These are phyloP conservation scores for Candoia aspera DNA, from an alignment of 2,113 vertebrate genomes.

Conservation along the genomic window DNA sequence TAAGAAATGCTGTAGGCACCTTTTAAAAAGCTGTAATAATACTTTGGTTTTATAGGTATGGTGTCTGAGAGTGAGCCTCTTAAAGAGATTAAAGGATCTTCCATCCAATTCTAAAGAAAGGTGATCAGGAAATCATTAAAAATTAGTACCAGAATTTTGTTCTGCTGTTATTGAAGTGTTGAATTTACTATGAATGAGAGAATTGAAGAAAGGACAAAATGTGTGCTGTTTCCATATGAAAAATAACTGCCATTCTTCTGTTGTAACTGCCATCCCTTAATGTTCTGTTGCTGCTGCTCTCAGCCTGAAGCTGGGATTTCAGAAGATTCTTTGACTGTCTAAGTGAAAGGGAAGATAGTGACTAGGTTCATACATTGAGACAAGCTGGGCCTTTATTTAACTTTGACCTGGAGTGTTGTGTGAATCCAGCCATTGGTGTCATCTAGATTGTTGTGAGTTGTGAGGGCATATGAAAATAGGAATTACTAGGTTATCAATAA, in stretches of 20 bases:
- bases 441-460: not conserved
- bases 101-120: not conserved
- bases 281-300: not conserved
- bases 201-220: not conserved
- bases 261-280: not conserved
- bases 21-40: not conserved
- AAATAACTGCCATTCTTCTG: not conserved
- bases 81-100: not conserved
- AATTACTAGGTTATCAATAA: not conserved
- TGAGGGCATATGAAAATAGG: not conserved
- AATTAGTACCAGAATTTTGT: not conserved
- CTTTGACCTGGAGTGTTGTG: not conserved
- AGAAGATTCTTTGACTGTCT: not conserved
- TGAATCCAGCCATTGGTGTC: not conserved
- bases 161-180: not conserved
- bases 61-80: not conserved
- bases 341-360: not conserved
- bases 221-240: not conserved
- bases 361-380: not conserved
- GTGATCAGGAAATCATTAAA: not conserved
- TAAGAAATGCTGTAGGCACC: not conserved
- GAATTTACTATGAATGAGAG: not conserved
- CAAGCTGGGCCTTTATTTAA: not conserved
- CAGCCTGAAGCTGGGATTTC: not conserved
- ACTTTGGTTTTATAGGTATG: not conserved